Conservation (phyloP, 1,140 invertebrate genomes). For the Babylonia areolata region DNA sequence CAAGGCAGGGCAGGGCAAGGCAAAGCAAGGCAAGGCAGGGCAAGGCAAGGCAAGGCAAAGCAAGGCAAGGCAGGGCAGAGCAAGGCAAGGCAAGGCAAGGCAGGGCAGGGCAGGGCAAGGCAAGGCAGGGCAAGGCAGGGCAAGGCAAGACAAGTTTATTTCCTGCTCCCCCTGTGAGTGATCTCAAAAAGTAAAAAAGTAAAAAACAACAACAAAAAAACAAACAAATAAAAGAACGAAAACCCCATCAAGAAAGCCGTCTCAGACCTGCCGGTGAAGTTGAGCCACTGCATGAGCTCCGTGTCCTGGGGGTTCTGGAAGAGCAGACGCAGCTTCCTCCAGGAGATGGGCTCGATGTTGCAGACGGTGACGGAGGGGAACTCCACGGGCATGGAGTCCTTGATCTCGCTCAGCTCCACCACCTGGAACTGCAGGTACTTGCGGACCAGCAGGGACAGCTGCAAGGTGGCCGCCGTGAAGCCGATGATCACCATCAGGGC, state of each 20-base stretch:
- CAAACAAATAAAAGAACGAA: no score
- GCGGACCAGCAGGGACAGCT: conserved; percentile 66
- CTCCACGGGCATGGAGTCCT: conserved; percentile 71
- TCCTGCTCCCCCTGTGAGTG: no score
- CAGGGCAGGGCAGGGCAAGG: no score
- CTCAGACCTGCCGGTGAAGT: conserved; percentile 49
- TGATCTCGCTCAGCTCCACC: conserved; percentile 71
- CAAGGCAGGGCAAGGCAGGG: no score
- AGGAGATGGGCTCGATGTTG: conserved; percentile 68
- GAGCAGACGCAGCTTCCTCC: conserved; percentile 54
- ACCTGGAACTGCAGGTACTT: conserved; percentile 70
- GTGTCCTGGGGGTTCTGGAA: conserved; percentile 40
- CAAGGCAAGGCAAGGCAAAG: no score
- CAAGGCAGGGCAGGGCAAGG: no score
- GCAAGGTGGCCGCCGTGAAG: conserved; percentile 70
- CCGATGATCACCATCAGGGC: conserved; percentile 69
- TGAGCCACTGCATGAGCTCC: conserved; percentile 60
- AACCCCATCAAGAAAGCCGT: not conserved
- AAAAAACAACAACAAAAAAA: no score
- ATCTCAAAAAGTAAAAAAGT: no score
- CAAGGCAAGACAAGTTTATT: no score
- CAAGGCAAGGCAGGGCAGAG: no score
- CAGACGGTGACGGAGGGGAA: conserved; percentile 70
- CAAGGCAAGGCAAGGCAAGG: no score
- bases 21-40: no score